A percentile compares a stretch with the other conserved stretches of the same genome.
These are phyloP conservation scores for Ditylenchus dipsaci DNA, from an alignment of 1,140 invertebrate genomes.

Conservation along the genomic window DNA sequence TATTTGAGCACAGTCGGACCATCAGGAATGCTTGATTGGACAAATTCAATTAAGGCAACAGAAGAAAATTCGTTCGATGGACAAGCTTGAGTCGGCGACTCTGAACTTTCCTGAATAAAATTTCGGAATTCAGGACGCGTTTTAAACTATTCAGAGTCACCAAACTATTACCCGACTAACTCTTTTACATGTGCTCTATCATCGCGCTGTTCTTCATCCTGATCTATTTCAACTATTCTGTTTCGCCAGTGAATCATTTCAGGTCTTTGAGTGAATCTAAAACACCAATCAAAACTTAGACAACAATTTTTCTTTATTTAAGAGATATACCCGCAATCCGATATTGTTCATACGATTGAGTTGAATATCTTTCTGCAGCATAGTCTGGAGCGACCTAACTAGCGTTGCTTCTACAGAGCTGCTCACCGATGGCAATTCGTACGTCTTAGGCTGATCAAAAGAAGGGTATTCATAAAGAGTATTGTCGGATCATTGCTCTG, in stretches of 20 bases:
- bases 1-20: neutral
- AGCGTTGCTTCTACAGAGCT: neutral
- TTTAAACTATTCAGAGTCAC: too few relatives aligned
- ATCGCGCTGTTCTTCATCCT: too few relatives aligned
- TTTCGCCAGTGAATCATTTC: slow-evolving; percentile 28
- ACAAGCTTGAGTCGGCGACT: neutral
- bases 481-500: too few relatives aligned
- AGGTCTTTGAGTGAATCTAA: neutral
- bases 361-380: neutral
- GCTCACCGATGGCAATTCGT: neutral
- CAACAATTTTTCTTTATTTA: neutral
- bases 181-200: too few relatives aligned
- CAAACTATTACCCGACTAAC: too few relatives aligned
- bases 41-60: neutral
- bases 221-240: slow-evolving; percentile 13
- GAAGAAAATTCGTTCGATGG: neutral
- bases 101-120: too few relatives aligned
- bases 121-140: too few relatives aligned
- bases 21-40: neutral
- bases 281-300: neutral
- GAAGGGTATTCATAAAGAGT: too few relatives aligned
- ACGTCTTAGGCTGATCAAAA: neutral
- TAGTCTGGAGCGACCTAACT: neutral
- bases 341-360: neutral
- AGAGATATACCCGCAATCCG: neutral